These are phyloP conservation scores for Cavia aperea DNA, from an alignment of 2,113 vertebrate genomes.

Conservation along the genomic window DNA sequence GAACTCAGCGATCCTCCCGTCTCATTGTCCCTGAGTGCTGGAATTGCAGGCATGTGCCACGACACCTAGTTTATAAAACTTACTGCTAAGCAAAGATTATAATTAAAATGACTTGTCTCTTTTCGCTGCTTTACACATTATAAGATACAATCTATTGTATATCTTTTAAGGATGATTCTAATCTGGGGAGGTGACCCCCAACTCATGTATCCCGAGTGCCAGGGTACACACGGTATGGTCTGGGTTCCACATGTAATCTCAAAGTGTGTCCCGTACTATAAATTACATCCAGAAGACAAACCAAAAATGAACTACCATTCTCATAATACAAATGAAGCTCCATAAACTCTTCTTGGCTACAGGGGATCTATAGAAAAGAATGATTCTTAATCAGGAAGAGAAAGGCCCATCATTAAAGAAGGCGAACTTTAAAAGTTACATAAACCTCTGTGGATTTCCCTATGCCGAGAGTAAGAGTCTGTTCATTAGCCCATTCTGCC, in stretches of 20 bases:
- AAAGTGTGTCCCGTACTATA: background rate
- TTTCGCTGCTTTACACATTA: background rate
- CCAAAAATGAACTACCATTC: background rate
- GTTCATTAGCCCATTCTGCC: background rate
- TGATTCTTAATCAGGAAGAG: slow-evolving; percentile 45
- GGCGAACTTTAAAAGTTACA: background rate
- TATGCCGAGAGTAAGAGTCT: background rate
- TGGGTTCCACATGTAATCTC: background rate
- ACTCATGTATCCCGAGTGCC: background rate
- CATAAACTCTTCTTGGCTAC: slow-evolving; percentile 31
- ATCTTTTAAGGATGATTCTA: slow-evolving; percentile 15
- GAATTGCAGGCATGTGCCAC: background rate
- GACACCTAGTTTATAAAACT: background rate
- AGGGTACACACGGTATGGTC: background rate
- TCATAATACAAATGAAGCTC: background rate
- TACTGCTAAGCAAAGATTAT: slow-evolving; percentile 35
- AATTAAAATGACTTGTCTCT: slow-evolving; percentile 24
- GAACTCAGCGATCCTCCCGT: background rate
- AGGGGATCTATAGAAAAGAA: slow-evolving; percentile 55
- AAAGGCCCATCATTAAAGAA: background rate
- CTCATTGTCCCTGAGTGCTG: background rate
- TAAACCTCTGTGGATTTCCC: background rate
- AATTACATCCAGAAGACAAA: slow-evolving; percentile 29
- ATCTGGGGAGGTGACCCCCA: background rate
- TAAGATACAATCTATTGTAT: background rate